These are phyloP conservation scores for Diaphora mendica DNA, from an alignment of 2,888 invertebrate species.

Conservation along the genomic window DNA sequence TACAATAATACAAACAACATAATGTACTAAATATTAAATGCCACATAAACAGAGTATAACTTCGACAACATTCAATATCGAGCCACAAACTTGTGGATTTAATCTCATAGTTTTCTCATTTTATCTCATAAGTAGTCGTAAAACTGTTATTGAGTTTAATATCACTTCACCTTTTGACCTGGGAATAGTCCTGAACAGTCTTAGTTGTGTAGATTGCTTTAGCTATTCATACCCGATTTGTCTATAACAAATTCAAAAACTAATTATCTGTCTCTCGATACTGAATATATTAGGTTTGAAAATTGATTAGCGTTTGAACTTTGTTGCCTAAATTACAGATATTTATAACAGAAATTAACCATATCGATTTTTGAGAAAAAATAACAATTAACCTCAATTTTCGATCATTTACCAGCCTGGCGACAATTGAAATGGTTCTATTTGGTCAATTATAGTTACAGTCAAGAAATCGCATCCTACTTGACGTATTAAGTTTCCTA, in stretches of 20 bases:
- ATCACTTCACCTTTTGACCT: slow-evolving; percentile 65
- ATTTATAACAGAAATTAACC: background rate
- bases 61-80: slow-evolving; percentile 17
- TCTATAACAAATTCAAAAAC: background rate
- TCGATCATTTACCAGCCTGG: background rate
- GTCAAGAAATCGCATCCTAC: background rate
- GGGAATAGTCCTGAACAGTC: slow-evolving; percentile 38
- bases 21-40: slow-evolving; percentile 16
- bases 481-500: background rate
- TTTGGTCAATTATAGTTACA: background rate
- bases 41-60: slow-evolving; percentile 2
- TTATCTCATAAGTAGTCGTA: slow-evolving; percentile 56
- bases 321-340: background rate
- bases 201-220: slow-evolving; percentile 27
- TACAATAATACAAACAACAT: slow-evolving; percentile 24
- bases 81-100: slow-evolving; percentile 27
- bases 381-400: background rate
- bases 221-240: slow-evolving; percentile 11
- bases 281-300: background rate
- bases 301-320: background rate
- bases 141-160: slow-evolving; percentile 66
- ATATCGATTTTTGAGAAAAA: background rate
- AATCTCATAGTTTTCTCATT: slow-evolving; percentile 51
- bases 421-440: background rate
- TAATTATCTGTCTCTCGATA: background rate